Evolutionary conservation across 1,140 invertebrate species (phyloP), one percentile per base, ranked within the genome.

Genomic region (Ceratoteleas bidentatus): DNA sequence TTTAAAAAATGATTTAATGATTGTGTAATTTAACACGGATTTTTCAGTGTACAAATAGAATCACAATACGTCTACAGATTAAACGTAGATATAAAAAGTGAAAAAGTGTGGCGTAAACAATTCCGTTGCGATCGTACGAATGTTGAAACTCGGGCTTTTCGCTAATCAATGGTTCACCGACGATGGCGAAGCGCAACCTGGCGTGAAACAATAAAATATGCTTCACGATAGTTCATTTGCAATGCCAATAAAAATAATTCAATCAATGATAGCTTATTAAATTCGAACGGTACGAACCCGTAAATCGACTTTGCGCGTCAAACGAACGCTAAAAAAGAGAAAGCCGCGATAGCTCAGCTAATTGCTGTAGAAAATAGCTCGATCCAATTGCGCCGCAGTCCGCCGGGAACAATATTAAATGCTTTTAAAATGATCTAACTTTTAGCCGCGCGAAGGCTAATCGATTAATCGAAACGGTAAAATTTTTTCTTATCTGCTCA

Each of bases 181-280:
- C n/a, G 14, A 49, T 6, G 45, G 13, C 6, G 11, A n/a, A 49
- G 53, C 11, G 38, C 52, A 16, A 7, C 34, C 16, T 5, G 49
- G 33, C 52, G 14, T 33, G 38, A 53, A 53, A 32, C 15, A 53
- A 38, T 65, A 38, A 65, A 65, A 65, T 53, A 40, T 53, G 9
- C 43, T 47, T 38, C 11, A 32, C n/a, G 10, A 50, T 32, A 15
- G 33, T 14, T 58, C 53, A 40, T 60, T 60, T 70, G 47, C 10
- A 58, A 40, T 61, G 11, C 10, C 43, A 47, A 64, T 64, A 64
- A 74, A 73, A 52, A 47, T 58, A 74, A 74, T 58, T 57, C 60
- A 57, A 40, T 74, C 70, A 56, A 49, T 53, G 33, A 38, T 45
- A 14, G 43, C 24, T 61, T 38, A 14, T 72, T 60, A 15, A 47